Percentiles rank a stretch among this genome's conserved stretches.
Conservation (phyloP, 2,113 vertebrate species). For the Toxotes chatareus region DNA sequence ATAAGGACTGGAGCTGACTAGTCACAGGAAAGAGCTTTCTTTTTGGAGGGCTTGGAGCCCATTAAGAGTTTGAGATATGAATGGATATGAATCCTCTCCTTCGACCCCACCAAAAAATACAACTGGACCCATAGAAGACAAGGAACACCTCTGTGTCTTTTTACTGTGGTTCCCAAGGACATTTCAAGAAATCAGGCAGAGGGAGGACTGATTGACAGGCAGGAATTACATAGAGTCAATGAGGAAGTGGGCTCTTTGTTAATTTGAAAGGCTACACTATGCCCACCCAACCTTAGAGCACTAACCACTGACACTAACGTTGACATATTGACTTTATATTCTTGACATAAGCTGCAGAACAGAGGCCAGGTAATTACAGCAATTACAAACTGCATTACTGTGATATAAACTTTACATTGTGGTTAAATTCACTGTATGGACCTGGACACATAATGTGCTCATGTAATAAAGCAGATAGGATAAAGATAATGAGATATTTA, state of each 20-base stretch:
- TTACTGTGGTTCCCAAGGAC: slow-evolving; percentile 79
- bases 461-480: slow-evolving; percentile 59
- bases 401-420: slow-evolving; percentile 37
- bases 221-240: slow-evolving; percentile 81
- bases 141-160: slow-evolving; percentile 81
- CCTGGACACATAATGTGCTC: slow-evolving; percentile 7
- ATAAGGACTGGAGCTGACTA: slow-evolving; percentile 98
- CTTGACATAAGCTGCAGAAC: slow-evolving; percentile 21
- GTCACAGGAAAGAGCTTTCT: slow-evolving; percentile 94
- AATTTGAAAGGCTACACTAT: slow-evolving; percentile 69
- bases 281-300: slow-evolving; percentile 68
- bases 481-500: slow-evolving; percentile 85
- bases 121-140: slow-evolving; percentile 68
- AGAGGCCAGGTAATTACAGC: not conserved
- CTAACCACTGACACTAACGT: slow-evolving; percentile 68
- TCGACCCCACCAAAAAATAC: slow-evolving; percentile 77
- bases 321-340: slow-evolving; percentile 72
- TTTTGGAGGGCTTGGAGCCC: slow-evolving; percentile 89
- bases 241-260: slow-evolving; percentile 83
- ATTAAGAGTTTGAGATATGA: slow-evolving; percentile 94
- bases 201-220: slow-evolving; percentile 77
- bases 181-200: slow-evolving; percentile 76
- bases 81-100: slow-evolving; percentile 88
- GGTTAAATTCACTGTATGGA: not conserved
- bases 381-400: slow-evolving; percentile 11